Percentiles rank a stretch among this genome's conserved stretches.
Conservation (phyloP, 2,113 vertebrate species). For the Rhagologus leucostigma region DNA sequence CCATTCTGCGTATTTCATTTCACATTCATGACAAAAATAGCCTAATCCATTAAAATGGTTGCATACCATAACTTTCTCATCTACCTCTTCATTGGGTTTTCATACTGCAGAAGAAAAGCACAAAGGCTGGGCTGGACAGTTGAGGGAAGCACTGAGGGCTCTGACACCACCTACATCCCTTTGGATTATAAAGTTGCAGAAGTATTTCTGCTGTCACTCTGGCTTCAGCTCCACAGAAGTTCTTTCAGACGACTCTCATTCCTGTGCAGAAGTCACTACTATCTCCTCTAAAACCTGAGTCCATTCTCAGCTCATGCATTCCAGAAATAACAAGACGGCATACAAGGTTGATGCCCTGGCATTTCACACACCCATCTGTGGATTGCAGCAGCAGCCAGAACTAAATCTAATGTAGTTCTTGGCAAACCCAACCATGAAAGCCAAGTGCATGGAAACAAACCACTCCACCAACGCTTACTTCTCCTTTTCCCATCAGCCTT, state of each 20-base stretch:
- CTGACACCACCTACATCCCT: background rate
- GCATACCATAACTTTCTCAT: background rate
- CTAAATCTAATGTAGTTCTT: background rate
- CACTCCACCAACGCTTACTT: background rate
- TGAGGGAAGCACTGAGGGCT: background rate
- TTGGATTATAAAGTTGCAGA: background rate
- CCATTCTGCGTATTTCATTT: background rate
- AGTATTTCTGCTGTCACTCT: background rate
- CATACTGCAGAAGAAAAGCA: background rate
- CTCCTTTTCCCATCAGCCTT: background rate
- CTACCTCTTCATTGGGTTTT: background rate
- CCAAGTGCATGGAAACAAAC: background rate
- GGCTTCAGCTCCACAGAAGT: background rate
- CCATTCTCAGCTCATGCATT: background rate
- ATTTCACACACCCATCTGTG: background rate
- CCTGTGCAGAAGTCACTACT: background rate
- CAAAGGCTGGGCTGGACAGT: background rate
- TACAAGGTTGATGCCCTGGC: background rate
- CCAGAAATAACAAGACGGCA: background rate
- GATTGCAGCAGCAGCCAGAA: background rate
- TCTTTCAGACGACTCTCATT: background rate
- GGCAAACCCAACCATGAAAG: background rate
- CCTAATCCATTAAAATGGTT: background rate
- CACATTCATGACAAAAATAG: background rate
- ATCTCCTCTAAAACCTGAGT: background rate